phyloP scores from a whole-genome alignment of 2,113 vertebrate genomes.

The Sigmodon hispidus region DNA sequence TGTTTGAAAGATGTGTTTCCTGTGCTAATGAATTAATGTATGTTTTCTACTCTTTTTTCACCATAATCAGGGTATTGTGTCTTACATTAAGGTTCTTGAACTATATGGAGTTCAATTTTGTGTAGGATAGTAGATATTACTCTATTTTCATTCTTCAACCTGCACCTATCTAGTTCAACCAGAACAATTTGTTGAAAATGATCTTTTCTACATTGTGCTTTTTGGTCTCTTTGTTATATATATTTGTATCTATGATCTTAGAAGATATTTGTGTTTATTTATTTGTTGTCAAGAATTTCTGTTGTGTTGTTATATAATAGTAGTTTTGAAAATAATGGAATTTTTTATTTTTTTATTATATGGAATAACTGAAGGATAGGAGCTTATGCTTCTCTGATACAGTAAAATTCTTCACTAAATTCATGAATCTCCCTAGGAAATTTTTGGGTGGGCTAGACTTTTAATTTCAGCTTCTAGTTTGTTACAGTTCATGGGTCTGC shows the following conservation, averaged over 20 bases:
- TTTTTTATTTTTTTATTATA: neutral
- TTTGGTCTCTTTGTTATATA: neutral
- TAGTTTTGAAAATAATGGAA: neutral
- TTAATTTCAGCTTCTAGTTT: neutral
- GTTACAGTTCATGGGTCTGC: neutral
- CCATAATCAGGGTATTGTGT: neutral
- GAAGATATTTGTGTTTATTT: neutral
- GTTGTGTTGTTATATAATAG: neutral
- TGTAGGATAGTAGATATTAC: neutral
- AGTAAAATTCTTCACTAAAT: neutral
- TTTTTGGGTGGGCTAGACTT: neutral
- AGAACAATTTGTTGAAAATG: neutral
- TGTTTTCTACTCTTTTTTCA: neutral
- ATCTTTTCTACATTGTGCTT: neutral
- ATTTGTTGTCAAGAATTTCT: neutral
- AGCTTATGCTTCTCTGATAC: neutral
- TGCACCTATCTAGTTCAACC: neutral
- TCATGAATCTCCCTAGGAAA: neutral
- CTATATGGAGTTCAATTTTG: neutral
- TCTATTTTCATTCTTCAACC: neutral
- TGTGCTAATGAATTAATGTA: neutral
- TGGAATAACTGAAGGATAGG: neutral
- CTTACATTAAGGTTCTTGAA: neutral
- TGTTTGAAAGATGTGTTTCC: neutral
- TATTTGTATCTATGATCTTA: neutral